These are phyloP conservation scores for Cantharis rustica DNA, from an alignment of 2,888 invertebrate species.

Conservation along the genomic window DNA sequence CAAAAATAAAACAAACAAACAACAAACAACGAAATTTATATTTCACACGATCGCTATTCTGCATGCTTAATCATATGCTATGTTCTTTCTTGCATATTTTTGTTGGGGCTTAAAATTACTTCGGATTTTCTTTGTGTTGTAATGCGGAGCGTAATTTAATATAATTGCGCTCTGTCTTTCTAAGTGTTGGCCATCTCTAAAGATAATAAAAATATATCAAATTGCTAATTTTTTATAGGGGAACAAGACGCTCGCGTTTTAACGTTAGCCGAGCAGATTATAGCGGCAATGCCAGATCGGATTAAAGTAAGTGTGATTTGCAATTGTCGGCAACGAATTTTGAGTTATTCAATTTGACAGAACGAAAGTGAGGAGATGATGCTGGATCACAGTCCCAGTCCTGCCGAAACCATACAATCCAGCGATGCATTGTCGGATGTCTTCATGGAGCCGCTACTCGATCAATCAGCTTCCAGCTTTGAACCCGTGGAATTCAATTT, in stretches of 20 bases:
- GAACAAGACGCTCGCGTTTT: constrained; percentile 91
- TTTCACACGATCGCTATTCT: neutral
- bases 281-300: constrained; percentile 96
- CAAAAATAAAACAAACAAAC: neutral
- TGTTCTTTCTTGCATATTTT: neutral
- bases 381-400: constrained; percentile 63
- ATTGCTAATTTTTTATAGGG: constrained; percentile 65
- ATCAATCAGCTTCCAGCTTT: constrained; percentile 68
- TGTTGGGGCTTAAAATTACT: neutral
- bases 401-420: constrained; percentile 57
- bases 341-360: constrained; percentile 53
- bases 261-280: constrained; percentile 96
- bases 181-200: neutral
- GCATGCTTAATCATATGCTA: neutral
- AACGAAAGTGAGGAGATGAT: constrained; percentile 78
- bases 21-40: neutral
- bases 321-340: neutral
- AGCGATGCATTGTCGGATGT: constrained; percentile 63
- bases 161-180: neutral
- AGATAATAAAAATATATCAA: neutral
- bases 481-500: constrained; percentile 75
- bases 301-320: constrained; percentile 75
- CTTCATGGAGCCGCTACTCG: constrained; percentile 76
- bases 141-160: neutral
- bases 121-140: neutral